Evolutionary conservation across 2,888 invertebrate genomes (phyloP), one percentile per base, ranked within the genome.

Genomic region (Rhimphoctona megacephalus): DNA sequence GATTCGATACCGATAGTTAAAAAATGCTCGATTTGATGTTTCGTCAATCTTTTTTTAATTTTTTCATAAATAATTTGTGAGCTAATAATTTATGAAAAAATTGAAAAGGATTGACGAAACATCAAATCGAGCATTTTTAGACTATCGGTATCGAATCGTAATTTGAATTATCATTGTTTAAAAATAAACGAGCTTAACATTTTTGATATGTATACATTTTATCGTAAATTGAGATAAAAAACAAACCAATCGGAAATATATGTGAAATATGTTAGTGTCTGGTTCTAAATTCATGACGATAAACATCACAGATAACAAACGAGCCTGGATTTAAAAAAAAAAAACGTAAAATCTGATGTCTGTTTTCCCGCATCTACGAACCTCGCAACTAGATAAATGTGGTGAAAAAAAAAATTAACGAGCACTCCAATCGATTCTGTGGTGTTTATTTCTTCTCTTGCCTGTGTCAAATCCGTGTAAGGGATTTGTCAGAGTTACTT

Each of bases 401-500:
- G 17, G 2, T 6, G 17, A 17, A 22, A 22, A 30, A 61, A 61
- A 61, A 30, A 61, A 61, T 61, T 30, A 61, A 61, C 57, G 57
- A 61, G 57, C 25, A 61, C 30, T 30, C 25, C 17, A 61, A 61
- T 61, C 17, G 17, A 30, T 61, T 61, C 57, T 61, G 30, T 61
- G 66, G 43, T 25, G 33, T 76, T 57, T 36, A 57, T 61, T 78
- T 36, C 39, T 19, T 43, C 52, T 36, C 49, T 52, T n/a, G 33
- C 52, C 66, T n/a, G n/a, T 64, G 76, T 77, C 54, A 79, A 30
- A 76, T 49, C 11, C n/a, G 22, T 25, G 25, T 7, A 19, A 11
- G 61, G 25, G 49, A 30, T 80, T 69, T 72, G n/a, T 80, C 70
- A 49, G 54, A 54, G 49, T 57, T 33, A n/a, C 30, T 80, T 70